phyloP scores from a whole-genome alignment of 2,113 vertebrate genomes.

The Burhinus bistriatus region DNA sequence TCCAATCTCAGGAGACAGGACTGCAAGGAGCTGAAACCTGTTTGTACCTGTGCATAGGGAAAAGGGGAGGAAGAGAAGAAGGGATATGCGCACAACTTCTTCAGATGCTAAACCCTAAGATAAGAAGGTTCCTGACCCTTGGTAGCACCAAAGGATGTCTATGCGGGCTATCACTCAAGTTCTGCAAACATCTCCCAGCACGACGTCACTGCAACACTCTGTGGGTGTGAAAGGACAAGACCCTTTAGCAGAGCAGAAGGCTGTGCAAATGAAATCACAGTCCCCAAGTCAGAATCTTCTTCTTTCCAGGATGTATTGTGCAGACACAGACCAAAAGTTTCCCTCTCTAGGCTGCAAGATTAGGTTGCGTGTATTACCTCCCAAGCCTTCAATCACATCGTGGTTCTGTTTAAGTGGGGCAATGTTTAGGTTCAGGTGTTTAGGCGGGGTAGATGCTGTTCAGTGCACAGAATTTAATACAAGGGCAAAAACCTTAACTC shows the following conservation, averaged over 20 bases:
- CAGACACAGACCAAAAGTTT: neutral
- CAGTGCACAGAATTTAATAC: neutral
- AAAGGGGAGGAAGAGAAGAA: neutral
- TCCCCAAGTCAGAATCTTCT: neutral
- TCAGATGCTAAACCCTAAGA: neutral
- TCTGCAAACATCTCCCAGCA: neutral
- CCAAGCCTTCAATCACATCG: neutral
- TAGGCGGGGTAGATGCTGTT: neutral
- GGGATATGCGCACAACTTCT: neutral
- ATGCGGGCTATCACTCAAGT: neutral
- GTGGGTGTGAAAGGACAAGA: neutral
- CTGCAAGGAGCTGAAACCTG: neutral
- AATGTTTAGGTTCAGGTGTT: neutral
- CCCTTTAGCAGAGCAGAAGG: neutral
- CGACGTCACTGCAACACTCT: neutral
- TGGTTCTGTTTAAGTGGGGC: neutral
- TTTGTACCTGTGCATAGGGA: neutral
- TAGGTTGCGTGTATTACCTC: neutral
- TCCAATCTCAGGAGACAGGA: neutral
- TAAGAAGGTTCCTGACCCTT: neutral
- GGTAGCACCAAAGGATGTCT: no score
- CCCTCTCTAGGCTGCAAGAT: neutral
- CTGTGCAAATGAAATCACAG: neutral
- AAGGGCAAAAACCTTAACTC: neutral
- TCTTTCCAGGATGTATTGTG: neutral